These are phyloP conservation scores for Ephialtes manifestator DNA, from an alignment of 2,888 invertebrate genomes.

Conservation along the genomic window DNA sequence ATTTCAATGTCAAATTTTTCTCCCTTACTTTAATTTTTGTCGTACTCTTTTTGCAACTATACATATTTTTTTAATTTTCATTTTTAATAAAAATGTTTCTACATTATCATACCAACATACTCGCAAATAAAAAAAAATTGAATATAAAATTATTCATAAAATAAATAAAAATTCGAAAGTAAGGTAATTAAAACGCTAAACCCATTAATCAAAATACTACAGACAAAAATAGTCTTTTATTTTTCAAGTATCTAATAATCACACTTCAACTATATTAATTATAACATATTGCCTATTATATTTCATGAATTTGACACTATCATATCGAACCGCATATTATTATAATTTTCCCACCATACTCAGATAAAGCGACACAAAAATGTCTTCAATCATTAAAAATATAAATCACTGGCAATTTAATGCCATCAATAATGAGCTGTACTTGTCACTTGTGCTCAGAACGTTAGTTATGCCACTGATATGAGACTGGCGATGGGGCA, in stretches of 20 bases:
- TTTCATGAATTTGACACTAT: neutral
- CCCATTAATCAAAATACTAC: too few relatives aligned
- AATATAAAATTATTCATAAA: neutral
- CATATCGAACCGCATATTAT: neutral
- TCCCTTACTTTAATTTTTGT: too few relatives aligned
- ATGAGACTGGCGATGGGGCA: neutral
- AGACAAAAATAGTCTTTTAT: too few relatives aligned
- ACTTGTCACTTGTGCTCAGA: neutral
- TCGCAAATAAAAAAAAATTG: neutral
- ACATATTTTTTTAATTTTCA: too few relatives aligned
- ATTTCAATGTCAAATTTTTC: too few relatives aligned
- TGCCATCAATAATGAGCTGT: neutral
- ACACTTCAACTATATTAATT: too few relatives aligned
- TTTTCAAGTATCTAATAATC: too few relatives aligned
- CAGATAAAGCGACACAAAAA: neutral
- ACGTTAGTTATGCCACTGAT: constrained; percentile 5
- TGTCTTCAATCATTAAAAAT: neutral
- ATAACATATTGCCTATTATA: neutral
- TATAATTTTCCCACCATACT: neutral
- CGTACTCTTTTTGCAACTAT: too few relatives aligned
- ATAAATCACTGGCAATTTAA: neutral
- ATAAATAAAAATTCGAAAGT: too few relatives aligned
- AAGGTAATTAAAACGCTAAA: too few relatives aligned
- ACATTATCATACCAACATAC: too few relatives aligned
- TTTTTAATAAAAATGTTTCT: too few relatives aligned